phyloP scores from a whole-genome alignment of 1,140 invertebrate species.

The Drosophila tristis region DNA sequence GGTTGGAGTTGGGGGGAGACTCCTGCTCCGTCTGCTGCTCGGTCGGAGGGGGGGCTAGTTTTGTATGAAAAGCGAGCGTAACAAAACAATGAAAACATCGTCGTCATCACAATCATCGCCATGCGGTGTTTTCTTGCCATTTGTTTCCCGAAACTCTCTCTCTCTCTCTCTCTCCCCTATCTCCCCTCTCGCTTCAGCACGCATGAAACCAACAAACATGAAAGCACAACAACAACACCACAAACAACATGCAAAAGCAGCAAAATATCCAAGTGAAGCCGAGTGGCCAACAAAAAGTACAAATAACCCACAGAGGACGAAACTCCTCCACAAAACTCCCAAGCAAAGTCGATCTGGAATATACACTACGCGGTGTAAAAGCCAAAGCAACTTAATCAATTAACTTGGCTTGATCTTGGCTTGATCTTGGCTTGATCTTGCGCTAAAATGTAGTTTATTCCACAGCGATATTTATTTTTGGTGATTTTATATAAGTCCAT shows the following conservation, averaged over 20 bases:
- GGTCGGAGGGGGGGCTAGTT: constrained; percentile 36
- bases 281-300: constrained; percentile 48
- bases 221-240: constrained; percentile 41
- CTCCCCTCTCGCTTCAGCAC: constrained; percentile 23
- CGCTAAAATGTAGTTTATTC: too few species aligned
- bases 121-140: constrained; percentile 78
- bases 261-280: constrained; percentile 33
- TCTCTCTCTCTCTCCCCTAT: constrained; percentile 30
- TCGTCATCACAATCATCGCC: constrained; percentile 81
- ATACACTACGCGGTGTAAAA: background rate
- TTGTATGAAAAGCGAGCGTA: constrained; percentile 61
- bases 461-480: too few species aligned
- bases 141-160: constrained; percentile 62
- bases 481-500: too few species aligned
- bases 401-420: too few species aligned
- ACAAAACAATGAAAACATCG: constrained; percentile 80
- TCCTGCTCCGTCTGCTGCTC: too few species aligned
- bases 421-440: too few species aligned
- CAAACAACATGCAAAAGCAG: constrained; percentile 13
- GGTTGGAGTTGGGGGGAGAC: background rate
- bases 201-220: constrained; percentile 37
- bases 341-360: background rate
- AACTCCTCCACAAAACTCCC: background rate
- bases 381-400: too few species aligned
- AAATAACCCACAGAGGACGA: constrained; percentile 34